Conservation (phyloP, 2,113 vertebrate species). For the Ochotona curzoniae region DNA sequence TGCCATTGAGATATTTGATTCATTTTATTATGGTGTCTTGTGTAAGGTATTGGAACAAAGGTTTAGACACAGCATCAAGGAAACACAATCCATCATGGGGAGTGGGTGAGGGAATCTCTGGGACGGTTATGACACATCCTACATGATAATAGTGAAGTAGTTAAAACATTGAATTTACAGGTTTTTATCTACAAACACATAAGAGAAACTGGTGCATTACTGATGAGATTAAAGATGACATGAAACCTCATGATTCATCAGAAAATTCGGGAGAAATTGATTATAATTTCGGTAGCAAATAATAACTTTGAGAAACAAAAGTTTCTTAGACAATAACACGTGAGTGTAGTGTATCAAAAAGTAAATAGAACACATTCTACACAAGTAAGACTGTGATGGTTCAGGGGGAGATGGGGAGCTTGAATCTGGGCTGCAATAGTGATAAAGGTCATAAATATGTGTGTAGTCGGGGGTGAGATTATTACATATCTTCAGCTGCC, state of each 20-base stretch:
- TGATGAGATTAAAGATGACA: background rate
- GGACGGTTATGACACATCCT: background rate
- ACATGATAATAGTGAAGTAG: background rate
- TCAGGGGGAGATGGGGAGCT: background rate
- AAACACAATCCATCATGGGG: background rate
- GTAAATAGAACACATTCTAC: background rate
- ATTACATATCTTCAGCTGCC: background rate
- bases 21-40: no score
- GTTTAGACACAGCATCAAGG: background rate
- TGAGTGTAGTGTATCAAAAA: no score
- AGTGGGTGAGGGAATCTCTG: background rate
- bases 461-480: background rate
- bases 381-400: background rate
- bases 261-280: background rate
- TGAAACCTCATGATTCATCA: background rate
- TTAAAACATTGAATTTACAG: background rate
- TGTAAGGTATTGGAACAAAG: background rate
- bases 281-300: background rate
- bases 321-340: background rate
- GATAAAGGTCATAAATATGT: background rate
- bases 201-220: background rate
- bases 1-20: no score
- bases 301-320: background rate
- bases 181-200: background rate
- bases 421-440: background rate